These are phyloP conservation scores for Lepidocolaptes lacrymiger DNA, from an alignment of 2,797 vertebrate genomes.

Conservation along the genomic window DNA sequence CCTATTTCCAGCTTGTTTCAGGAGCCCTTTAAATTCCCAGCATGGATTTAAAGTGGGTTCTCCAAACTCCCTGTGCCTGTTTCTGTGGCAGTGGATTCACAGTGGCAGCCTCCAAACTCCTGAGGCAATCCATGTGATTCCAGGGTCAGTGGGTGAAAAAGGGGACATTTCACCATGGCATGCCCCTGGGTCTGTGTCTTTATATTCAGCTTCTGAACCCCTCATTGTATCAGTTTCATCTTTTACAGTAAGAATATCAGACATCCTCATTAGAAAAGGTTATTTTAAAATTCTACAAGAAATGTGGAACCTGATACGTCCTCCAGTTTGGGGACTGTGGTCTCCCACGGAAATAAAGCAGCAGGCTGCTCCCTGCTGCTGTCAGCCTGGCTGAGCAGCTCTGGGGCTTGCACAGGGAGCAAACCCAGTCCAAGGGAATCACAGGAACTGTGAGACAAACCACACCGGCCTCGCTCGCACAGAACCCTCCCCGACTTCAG, in stretches of 20 bases:
- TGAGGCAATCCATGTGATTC: neutral
- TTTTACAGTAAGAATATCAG: conserved; percentile 90
- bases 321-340: too few species aligned
- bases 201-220: conserved; percentile 83
- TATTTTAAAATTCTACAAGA: conserved; percentile 88
- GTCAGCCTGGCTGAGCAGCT: neutral
- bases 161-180: neutral
- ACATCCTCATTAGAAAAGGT: conserved; percentile 97
- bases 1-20: neutral
- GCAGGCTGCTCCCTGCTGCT: neutral
- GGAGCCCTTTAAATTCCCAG: neutral
- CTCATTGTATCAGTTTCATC: conserved; percentile 87
- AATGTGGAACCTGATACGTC: conserved; percentile 79
- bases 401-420: neutral
- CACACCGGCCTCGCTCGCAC: neutral
- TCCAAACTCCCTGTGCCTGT: neutral
- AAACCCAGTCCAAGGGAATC: neutral
- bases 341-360: too few species aligned
- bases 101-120: neutral
- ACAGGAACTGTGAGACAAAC: conserved; percentile 36
- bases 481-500: conserved; percentile 34
- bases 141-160: conserved; percentile 22
- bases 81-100: neutral
- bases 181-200: conserved; percentile 64
- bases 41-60: neutral